Conservation (phyloP, 2,888 invertebrate species). For the Cataglyphis albicans region DNA sequence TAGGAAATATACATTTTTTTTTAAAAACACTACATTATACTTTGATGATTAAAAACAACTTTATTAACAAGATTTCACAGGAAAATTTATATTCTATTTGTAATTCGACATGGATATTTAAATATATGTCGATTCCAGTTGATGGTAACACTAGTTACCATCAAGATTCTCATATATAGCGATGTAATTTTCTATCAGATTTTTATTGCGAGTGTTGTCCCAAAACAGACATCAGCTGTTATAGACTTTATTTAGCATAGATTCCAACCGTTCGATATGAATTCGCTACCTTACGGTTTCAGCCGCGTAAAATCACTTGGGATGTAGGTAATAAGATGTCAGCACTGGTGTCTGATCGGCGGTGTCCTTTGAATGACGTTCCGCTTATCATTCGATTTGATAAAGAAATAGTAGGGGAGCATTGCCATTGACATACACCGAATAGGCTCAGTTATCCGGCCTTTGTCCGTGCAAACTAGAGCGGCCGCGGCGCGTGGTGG, state of each 20-base stretch:
- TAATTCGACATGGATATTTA: neutral
- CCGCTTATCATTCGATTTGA: constrained; percentile 82
- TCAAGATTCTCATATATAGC: no score
- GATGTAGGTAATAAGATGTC: constrained; percentile 74
- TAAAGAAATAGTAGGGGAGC: constrained; percentile 80
- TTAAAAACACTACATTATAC: neutral
- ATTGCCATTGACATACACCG: constrained; percentile 77
- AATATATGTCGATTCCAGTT: neutral
- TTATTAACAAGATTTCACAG: neutral
- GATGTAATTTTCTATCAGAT: neutral
- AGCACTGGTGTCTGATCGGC: constrained; percentile 74
- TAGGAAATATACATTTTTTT: neutral
- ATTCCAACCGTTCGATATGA: constrained; percentile 50
- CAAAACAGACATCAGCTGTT: neutral
- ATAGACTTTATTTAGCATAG: constrained; percentile 55
- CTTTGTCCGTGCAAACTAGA: constrained; percentile 82
- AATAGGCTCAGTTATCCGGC: constrained; percentile 82
- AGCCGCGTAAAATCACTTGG: constrained; percentile 1
- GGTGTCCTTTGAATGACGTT: constrained; percentile 78
- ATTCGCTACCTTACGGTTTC: constrained; percentile 54
- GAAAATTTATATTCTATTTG: neutral
- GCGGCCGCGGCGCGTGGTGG: constrained; percentile 70
- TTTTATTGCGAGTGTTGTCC: neutral
- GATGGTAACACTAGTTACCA: constrained; percentile 1
- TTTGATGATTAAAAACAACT: neutral